These are phyloP conservation scores for Eulemur macaco DNA, from an alignment of 2,113 vertebrate species.

Conservation along the genomic window DNA sequence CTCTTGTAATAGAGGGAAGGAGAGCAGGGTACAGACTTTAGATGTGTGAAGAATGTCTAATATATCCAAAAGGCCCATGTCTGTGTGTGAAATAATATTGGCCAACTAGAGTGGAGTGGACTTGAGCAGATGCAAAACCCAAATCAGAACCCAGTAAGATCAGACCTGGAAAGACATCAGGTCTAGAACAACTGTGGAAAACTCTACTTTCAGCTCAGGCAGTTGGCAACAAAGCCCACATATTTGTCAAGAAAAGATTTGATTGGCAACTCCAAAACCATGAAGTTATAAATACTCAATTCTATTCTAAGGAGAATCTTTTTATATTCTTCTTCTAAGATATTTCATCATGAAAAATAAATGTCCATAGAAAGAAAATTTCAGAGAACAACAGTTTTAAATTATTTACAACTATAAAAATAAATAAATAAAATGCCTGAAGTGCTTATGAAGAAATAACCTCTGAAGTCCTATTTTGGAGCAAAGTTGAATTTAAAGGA, in stretches of 20 bases:
- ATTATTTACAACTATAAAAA: background rate
- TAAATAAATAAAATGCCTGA: background rate
- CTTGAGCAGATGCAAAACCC: background rate
- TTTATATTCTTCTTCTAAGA: background rate
- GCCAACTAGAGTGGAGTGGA: background rate
- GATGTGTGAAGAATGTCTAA: background rate
- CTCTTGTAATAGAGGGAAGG: background rate
- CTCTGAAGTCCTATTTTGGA: background rate
- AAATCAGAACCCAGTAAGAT: background rate
- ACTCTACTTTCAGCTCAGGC: background rate
- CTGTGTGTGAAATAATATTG: background rate
- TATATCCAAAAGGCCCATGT: background rate
- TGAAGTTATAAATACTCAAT: background rate
- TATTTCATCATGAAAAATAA: conserved; percentile 2
- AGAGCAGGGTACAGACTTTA: background rate
- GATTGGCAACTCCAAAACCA: background rate
- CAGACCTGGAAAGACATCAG: background rate
- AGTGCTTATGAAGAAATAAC: background rate
- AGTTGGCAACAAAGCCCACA: background rate
- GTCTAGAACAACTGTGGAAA: background rate
- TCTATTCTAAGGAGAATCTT: background rate
- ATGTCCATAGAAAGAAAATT: background rate
- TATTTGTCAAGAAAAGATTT: background rate
- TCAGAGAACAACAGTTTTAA: conserved; percentile 22
- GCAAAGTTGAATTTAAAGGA: background rate